phyloP scores from a whole-genome alignment of 2,113 vertebrate species.

The Nycticorax nycticorax region DNA sequence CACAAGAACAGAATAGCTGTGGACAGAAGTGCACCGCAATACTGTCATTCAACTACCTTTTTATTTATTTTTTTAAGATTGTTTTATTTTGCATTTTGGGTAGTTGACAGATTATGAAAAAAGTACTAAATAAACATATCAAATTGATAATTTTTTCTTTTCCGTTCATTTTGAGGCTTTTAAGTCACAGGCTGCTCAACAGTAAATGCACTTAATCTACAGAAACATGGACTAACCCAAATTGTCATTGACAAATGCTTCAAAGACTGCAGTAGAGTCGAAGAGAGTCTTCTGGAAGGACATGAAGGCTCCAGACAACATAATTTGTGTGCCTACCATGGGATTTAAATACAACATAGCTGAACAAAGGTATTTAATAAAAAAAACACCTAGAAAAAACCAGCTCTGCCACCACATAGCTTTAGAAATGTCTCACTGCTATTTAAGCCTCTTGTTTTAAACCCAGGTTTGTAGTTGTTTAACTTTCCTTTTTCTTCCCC shows the following conservation, averaged over 20 bases:
- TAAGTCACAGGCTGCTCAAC: not conserved
- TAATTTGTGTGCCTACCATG: accelerated
- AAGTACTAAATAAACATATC: not conserved
- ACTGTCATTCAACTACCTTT: not conserved
- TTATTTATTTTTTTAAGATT: not conserved
- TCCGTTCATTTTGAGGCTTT: not conserved
- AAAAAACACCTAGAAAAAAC: not conserved
- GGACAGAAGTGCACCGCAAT: not conserved
- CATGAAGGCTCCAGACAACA: accelerated
- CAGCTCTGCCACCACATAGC: not conserved
- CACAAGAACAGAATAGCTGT: not conserved
- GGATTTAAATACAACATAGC: not conserved
- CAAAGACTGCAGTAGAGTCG: not conserved
- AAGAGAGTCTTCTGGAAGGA: not conserved
- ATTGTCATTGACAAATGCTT: accelerated
- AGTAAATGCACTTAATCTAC: not conserved
- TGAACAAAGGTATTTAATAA: not conserved
- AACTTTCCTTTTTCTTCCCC: not conserved
- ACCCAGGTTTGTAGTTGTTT: not conserved
- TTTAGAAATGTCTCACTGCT: not conserved
- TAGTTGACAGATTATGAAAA: not conserved
- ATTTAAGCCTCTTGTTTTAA: not conserved
- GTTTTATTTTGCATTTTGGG: not conserved
- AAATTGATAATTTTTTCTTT: not conserved
- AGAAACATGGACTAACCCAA: not conserved